Percentiles rank a stretch among this genome's conserved stretches.
These are phyloP conservation scores for Lepisosteus osseus DNA, from an alignment of 2,113 vertebrate genomes.

Conservation along the genomic window DNA sequence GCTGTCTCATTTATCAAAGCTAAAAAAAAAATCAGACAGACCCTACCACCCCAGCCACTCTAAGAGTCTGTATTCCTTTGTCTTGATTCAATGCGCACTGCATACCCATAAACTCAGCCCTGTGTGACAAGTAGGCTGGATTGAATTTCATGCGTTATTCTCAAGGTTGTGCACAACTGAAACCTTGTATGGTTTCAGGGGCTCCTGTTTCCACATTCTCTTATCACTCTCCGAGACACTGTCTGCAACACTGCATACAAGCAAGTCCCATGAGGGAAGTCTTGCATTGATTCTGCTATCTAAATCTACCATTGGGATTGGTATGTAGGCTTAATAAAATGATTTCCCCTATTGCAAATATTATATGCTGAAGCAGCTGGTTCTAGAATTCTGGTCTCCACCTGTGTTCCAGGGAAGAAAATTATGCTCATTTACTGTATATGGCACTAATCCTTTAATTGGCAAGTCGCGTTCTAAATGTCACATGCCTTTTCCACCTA, in stretches of 20 bases:
- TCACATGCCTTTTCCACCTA: not conserved
- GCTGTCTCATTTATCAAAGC: too few species aligned
- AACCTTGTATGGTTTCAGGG: constrained; percentile 39
- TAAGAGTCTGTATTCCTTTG: too few species aligned
- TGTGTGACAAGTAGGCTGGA: constrained; percentile 30
- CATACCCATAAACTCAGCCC: not conserved
- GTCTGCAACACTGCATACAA: constrained; percentile 59
- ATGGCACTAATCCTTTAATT: not conserved
- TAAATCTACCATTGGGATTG: constrained; percentile 55
- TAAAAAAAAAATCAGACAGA: too few species aligned
- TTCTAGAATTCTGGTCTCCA: not conserved
- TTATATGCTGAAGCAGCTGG: not conserved
- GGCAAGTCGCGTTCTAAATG: not conserved
- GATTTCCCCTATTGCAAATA: constrained; percentile 44
- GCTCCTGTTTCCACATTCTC: constrained; percentile 30
- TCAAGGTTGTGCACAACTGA: constrained; percentile 43
- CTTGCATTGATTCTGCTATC: constrained; percentile 48
- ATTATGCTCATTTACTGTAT: not conserved
- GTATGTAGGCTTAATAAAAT: constrained; percentile 61
- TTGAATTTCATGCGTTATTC: constrained; percentile 30
- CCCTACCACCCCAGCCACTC: too few species aligned
- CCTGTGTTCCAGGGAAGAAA: not conserved
- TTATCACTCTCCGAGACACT: constrained; percentile 42
- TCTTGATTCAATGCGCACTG: not conserved
- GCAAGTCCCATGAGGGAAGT: constrained; percentile 43